Percentiles rank a stretch among this genome's conserved stretches.
These are phyloP conservation scores for Tetranychus truncatus DNA, from an alignment of 2,888 invertebrate species.

Conservation along the genomic window DNA sequence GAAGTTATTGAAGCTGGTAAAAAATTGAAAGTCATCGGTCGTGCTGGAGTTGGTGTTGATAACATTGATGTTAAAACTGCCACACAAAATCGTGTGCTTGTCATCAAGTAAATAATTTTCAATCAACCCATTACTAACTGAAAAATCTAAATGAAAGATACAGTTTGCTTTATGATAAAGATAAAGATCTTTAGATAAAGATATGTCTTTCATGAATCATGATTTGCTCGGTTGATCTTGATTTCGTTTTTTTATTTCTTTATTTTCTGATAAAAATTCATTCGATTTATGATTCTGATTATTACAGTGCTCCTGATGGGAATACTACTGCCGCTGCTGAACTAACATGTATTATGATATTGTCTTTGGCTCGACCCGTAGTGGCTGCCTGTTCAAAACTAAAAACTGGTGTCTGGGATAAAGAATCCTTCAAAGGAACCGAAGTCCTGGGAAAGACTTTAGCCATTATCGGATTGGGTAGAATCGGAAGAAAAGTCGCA, in stretches of 20 bases:
- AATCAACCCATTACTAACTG: too few species aligned
- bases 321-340: slow-evolving; percentile 95
- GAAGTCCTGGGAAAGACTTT: slow-evolving; percentile 79
- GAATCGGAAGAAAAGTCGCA: slow-evolving; percentile 87
- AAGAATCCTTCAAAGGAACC: slow-evolving; percentile 62
- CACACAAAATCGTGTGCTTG: slow-evolving; percentile 60
- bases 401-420: slow-evolving; percentile 78
- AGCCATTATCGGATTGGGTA: slow-evolving; percentile 77
- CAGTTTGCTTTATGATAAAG: too few species aligned
- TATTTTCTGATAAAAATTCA: neutral
- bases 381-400: slow-evolving; percentile 64
- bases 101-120: slow-evolving; percentile 61
- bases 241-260: too few species aligned
- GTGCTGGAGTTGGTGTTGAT: slow-evolving; percentile 97
- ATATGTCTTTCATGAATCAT: too few species aligned
- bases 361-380: slow-evolving; percentile 50
- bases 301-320: slow-evolving; percentile 68
- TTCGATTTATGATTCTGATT: neutral
- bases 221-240: too few species aligned
- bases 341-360: slow-evolving; percentile 74
- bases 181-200: too few species aligned
- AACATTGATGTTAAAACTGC: slow-evolving; percentile 83
- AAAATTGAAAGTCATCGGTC: slow-evolving; percentile 63
- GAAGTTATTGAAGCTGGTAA: slow-evolving; percentile 57
- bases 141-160: too few species aligned